Base-by-base conservation (phyloP, 2,888 invertebrate species). In the Erebia ligea region DNA sequence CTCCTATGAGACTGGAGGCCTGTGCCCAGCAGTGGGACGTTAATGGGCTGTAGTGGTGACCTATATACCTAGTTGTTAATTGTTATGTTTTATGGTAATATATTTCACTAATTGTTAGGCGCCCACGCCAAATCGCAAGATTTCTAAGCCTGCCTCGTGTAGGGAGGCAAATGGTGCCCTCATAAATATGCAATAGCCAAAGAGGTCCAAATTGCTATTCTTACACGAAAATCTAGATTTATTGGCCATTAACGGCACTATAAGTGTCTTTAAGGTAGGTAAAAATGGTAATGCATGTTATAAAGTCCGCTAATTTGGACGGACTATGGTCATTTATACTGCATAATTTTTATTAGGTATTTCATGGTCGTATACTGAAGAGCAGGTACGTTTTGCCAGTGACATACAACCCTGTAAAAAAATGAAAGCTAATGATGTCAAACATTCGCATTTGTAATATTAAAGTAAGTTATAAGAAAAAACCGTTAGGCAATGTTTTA, bases 181-280 rank as follows among this genome's bases (percentile, higher is more conserved):
- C 73, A 74, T 74, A 74, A 74, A 74, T 74, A 74, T 74, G 73
- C 73, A 74, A 68, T 48, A 70, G 70, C 62, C 59, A 71, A 62
- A 73, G 74, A 73, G 73, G 73, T 68, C 73, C 73, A 74, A 73
- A 74, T 73, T 74, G 74, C 73, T 69, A 69, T 74, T 70, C 73
- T 74, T 74, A 74, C 72, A 72, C 67, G 70, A 65, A 73, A 71
- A 74, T 74, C 70, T 73, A 73, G 74, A 73, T 74, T 74, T 74
- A 74, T 74, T 71, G 73, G 52, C 74, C 70, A 73, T 73, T 74
- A 71, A 67, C 68, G 56, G 58, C n/a, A 50, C 67, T 70, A 45
- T 54, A 63, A 72, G 63, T 65, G 70, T 68, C 72, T 52, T 70
- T 73, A 62, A 48, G 56, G 59, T 17, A 58, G 68, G 71, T 68